These are phyloP conservation scores for Alloplasta piceator DNA, from an alignment of 2,888 invertebrate species.

Conservation along the genomic window DNA sequence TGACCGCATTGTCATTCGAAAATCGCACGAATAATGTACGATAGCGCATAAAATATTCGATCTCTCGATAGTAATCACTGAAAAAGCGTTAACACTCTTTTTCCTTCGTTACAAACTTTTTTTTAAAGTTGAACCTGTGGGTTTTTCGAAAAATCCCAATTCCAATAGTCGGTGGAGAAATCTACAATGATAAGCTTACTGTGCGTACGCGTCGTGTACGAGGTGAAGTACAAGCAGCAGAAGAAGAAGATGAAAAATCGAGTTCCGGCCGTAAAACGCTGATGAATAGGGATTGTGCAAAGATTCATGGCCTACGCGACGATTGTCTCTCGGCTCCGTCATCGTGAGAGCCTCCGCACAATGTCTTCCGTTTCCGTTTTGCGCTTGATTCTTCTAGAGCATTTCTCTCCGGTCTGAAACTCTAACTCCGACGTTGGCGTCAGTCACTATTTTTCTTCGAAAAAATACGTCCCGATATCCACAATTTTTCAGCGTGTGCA, in stretches of 20 bases:
- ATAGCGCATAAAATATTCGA: not conserved
- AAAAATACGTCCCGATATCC: constrained; percentile 3
- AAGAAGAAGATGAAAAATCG: constrained; percentile 72
- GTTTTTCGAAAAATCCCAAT: constrained; percentile 51
- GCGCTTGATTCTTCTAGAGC: constrained; percentile 62
- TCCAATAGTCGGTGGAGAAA: constrained; percentile 65
- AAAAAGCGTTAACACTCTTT: not conserved
- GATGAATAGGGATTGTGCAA: constrained; percentile 20
- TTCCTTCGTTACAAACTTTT: constrained; percentile 42
- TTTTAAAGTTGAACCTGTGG: not conserved
- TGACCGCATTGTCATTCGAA: not conserved
- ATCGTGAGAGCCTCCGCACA: constrained; percentile 65
- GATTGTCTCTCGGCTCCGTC: constrained; percentile 69
- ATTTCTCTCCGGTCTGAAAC: constrained; percentile 37
- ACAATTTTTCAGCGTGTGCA: not conserved
- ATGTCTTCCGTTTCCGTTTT: constrained; percentile 62
- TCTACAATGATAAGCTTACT: constrained; percentile 76
- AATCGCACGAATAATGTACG: too few species aligned
- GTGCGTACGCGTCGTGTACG: constrained; percentile 75
- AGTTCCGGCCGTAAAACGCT: constrained; percentile 42
- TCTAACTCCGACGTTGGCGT: not conserved
- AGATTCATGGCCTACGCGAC: constrained; percentile 29
- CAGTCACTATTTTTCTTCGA: not conserved
- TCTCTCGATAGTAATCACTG: not conserved
- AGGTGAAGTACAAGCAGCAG: constrained; percentile 71